A percentile compares a stretch with the other conserved stretches of the same genome.
Evolutionary conservation across 2,888 invertebrate genomes (phyloP).

Genomic region (Ernsta delagoae): DNA sequence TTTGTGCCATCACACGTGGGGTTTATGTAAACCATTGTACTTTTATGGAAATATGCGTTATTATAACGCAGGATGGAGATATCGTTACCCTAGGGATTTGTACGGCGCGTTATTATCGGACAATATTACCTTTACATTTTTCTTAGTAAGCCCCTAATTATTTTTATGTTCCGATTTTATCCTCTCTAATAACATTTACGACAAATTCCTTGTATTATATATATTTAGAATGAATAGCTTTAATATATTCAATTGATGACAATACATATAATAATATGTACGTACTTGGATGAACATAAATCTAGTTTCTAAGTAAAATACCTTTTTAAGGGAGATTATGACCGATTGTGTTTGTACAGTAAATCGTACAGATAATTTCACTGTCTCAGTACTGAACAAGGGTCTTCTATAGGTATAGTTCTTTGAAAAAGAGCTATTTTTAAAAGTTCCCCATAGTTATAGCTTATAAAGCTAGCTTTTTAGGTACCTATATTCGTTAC

Average conservation of each 20-base stretch:
- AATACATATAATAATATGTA: too few relatives aligned
- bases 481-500: too few relatives aligned
- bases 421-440: too few relatives aligned
- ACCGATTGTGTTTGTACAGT: too few relatives aligned
- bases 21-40: constrained; percentile 64
- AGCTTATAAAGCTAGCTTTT: too few relatives aligned
- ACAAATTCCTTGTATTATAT: background rate
- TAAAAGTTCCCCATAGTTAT: too few relatives aligned
- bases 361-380: too few relatives aligned
- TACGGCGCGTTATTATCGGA: constrained; percentile 49
- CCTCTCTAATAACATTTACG: background rate
- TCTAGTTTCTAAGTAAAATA: too few relatives aligned
- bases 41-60: constrained; percentile 66
- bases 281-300: too few relatives aligned
- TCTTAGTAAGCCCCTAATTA: constrained; percentile 19
- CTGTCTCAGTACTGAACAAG: too few relatives aligned
- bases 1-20: constrained; percentile 60
- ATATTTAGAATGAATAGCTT: background rate
- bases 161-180: constrained; percentile 8
- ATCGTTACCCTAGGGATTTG: constrained; percentile 54
- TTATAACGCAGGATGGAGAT: constrained; percentile 57
- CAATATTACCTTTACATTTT: constrained; percentile 40
- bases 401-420: too few relatives aligned
- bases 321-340: too few relatives aligned
- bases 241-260: background rate